phyloP scores from a whole-genome alignment of 1,140 invertebrate genomes.

The Zophobas morio region DNA sequence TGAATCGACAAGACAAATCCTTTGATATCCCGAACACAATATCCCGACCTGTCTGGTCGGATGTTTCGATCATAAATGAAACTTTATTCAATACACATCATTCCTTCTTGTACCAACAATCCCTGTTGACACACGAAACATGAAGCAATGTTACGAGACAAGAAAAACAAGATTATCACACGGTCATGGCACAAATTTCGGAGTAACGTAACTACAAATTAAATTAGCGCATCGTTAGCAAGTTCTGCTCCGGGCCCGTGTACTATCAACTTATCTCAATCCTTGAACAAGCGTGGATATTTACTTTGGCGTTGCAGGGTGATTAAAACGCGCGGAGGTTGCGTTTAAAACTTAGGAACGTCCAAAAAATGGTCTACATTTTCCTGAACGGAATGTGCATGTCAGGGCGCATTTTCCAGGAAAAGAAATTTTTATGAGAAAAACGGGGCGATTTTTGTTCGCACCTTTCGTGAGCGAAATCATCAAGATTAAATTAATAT shows the following conservation, averaged over 20 bases:
- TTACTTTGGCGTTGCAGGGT: slow-evolving; percentile 3
- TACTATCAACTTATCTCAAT: slow-evolving; percentile 11
- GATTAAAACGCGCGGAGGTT: background rate
- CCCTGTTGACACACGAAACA: background rate
- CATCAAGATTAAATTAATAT: too few relatives aligned
- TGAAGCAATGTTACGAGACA: background rate
- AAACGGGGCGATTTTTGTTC: too few relatives aligned
- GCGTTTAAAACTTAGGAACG: background rate
- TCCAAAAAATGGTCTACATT: background rate
- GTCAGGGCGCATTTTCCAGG: too few relatives aligned
- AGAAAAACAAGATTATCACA: slow-evolving; percentile 2
- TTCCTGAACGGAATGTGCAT: too few relatives aligned
- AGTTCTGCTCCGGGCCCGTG: background rate
- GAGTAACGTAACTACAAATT: slow-evolving; percentile 14
- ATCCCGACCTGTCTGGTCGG: background rate
- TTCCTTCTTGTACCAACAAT: background rate
- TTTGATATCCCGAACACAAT: slow-evolving; percentile 8
- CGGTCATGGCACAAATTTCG: background rate
- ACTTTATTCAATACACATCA: slow-evolving; percentile 2
- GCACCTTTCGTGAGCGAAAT: too few relatives aligned
- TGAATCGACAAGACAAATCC: slow-evolving; percentile 16
- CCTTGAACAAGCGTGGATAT: background rate
- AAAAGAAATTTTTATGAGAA: too few relatives aligned
- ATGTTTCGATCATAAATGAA: background rate
- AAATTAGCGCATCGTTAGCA: slow-evolving; percentile 21